These are phyloP conservation scores for Excalfactoria chinensis DNA, from an alignment of 2,113 vertebrate genomes.

Conservation along the genomic window DNA sequence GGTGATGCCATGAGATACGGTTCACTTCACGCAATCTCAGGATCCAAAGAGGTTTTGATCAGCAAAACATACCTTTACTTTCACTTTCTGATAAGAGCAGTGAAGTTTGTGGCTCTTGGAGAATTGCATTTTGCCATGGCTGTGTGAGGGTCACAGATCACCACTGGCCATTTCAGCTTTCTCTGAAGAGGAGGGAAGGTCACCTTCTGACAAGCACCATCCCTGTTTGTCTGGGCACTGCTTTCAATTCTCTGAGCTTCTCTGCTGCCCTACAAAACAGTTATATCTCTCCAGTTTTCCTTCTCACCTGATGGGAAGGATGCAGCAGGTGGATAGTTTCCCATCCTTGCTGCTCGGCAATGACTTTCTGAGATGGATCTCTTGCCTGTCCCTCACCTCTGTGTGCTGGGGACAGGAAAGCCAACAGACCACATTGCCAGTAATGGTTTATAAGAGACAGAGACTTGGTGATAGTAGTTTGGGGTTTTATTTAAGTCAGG, in stretches of 20 bases:
- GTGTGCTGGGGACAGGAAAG: neutral
- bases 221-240: neutral
- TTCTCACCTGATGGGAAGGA: neutral
- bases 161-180: rapidly evolving
- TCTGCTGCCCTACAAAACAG: neutral
- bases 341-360: neutral
- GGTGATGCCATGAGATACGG: neutral
- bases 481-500: neutral
- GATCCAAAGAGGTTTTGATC: neutral
- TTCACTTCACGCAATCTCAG: neutral
- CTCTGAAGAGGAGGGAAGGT: neutral
- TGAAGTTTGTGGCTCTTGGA: neutral
- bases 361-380: neutral
- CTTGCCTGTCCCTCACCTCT: neutral
- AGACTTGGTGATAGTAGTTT: neutral
- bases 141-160: neutral
- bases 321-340: neutral
- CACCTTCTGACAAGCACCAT: neutral
- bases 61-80: constrained; percentile 14
- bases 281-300: neutral
- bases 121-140: neutral
- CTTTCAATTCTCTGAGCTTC: neutral
- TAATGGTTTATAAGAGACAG: neutral
- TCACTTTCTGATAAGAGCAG: neutral
- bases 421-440: neutral